Evolutionary conservation across 1,140 invertebrate species (phyloP).

Genomic region (Reticulitermes speratus): DNA sequence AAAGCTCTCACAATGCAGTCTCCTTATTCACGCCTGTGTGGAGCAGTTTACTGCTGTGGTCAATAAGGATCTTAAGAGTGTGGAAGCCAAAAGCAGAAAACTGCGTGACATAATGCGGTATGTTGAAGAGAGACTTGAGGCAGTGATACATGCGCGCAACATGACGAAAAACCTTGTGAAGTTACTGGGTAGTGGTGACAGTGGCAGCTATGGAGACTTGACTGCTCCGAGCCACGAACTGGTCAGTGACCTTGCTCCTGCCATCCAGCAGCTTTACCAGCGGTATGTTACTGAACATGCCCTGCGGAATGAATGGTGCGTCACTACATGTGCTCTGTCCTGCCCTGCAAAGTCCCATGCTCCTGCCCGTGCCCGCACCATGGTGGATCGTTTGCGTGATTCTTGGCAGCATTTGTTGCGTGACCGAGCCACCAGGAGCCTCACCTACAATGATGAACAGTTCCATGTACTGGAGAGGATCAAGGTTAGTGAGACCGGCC

Average conservation of each 20-base stretch:
- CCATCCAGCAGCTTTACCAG: conserved; percentile 58
- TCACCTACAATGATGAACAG: conserved; percentile 91
- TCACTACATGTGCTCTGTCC: conserved; percentile 61
- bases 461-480: conserved; percentile 87
- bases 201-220: not conserved
- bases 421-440: conserved; percentile 76
- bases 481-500: conserved; percentile 69
- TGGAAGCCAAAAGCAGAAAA: conserved; percentile 53
- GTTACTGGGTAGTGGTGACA: conserved; percentile 22
- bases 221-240: conserved; percentile 46
- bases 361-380: conserved; percentile 67
- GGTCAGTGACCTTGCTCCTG: conserved; percentile 48
- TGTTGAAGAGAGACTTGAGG: conserved; percentile 48
- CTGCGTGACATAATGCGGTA: conserved; percentile 51
- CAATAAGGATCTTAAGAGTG: conserved; percentile 52
- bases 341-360: conserved; percentile 67
- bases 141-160: conserved; percentile 39
- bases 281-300: conserved; percentile 49
- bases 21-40: conserved; percentile 65
- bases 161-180: conserved; percentile 34
- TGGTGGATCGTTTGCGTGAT: conserved; percentile 77
- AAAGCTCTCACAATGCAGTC: conserved; percentile 60
- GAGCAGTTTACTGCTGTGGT: conserved; percentile 62
- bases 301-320: conserved; percentile 70
- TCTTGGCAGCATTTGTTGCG: conserved; percentile 89